phyloP scores from a whole-genome alignment of 2,888 invertebrate species.

The Pristionchus japonicus region DNA sequence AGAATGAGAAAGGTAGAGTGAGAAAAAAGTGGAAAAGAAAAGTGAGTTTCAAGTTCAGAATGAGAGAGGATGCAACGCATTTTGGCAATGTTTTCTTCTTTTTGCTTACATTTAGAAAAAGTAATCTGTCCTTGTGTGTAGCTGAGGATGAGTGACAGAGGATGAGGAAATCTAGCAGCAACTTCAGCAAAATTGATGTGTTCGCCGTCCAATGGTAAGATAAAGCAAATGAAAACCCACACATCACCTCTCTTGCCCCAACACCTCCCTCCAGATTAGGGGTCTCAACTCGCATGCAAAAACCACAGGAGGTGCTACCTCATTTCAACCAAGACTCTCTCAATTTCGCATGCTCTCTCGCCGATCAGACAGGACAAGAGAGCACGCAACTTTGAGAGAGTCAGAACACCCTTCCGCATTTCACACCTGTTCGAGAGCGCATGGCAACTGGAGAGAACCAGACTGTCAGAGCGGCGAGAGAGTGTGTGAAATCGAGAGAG shows the following conservation, averaged over 20 bases:
- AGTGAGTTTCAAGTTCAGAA: neutral
- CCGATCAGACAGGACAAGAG: neutral
- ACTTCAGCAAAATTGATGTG: neutral
- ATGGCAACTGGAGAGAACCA: neutral
- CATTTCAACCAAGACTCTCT: neutral
- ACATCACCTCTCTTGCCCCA: neutral
- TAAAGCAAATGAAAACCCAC: neutral
- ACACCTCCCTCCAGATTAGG: constrained; percentile 7
- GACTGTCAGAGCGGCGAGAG: neutral
- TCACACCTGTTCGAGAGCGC: neutral
- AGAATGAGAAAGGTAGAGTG: neutral
- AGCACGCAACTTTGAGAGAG: neutral
- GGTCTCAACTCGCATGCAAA: neutral
- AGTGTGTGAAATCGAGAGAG: neutral
- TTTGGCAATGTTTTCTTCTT: too few species aligned
- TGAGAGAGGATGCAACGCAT: neutral
- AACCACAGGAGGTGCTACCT: neutral
- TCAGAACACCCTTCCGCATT: neutral
- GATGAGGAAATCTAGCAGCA: neutral
- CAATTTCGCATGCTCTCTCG: neutral
- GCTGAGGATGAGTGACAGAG: too few species aligned
- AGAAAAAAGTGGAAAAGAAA: neutral
- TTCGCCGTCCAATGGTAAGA: too few species aligned
- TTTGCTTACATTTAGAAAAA: too few species aligned
- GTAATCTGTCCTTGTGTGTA: too few species aligned